Conservation (phyloP, 2,113 vertebrate species). For the Tichodroma muraria region DNA sequence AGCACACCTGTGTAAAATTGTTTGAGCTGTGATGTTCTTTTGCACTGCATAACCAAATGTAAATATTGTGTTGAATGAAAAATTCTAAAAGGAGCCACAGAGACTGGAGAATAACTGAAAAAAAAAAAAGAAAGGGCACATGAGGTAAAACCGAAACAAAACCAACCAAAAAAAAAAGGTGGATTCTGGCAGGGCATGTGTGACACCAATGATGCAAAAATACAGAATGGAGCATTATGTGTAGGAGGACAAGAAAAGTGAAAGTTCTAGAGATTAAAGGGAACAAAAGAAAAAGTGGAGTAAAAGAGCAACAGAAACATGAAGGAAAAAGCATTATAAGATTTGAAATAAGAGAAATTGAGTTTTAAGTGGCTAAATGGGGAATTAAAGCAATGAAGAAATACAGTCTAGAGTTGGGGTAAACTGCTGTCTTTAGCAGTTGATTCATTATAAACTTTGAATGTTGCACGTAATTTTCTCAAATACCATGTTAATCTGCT, state of each 20-base stretch:
- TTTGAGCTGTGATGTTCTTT: not conserved
- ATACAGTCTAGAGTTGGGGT: not conserved
- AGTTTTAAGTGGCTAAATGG: not conserved
- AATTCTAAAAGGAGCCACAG: not conserved
- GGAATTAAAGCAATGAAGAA: not conserved
- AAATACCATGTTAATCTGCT: not conserved
- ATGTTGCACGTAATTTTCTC: not conserved
- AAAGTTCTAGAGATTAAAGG: not conserved
- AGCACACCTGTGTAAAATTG: not conserved
- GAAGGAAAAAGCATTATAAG: not conserved
- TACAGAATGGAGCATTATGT: not conserved
- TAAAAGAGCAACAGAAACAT: not conserved
- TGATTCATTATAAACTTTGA: not conserved
- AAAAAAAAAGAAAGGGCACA: not conserved
- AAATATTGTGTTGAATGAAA: not conserved
- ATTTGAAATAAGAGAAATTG: not conserved
- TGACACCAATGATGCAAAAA: not conserved
- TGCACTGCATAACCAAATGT: not conserved
- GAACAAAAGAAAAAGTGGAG: not conserved
- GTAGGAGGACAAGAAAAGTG: not conserved
- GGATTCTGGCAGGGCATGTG: not conserved
- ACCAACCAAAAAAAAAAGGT: not conserved
- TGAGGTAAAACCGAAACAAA: not conserved
- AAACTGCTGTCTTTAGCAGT: not conserved
- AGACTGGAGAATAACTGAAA: not conserved